Evolutionary conservation across 2,113 vertebrate genomes (phyloP).

Genomic region (Tyto alba): DNA sequence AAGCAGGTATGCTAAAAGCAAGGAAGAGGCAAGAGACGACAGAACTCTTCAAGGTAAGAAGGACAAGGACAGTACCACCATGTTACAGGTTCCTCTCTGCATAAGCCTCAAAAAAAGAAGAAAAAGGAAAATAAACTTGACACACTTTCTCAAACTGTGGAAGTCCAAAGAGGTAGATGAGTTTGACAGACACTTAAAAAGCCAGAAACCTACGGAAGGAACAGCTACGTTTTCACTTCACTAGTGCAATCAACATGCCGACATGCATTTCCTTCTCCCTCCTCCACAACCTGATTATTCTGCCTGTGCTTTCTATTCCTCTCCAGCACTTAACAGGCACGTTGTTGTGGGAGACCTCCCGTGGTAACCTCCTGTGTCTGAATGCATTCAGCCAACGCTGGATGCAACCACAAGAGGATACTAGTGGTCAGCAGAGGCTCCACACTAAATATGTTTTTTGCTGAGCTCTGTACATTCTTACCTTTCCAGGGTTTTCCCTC

Average conservation of each 20-base stretch:
- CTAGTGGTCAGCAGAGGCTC: not conserved
- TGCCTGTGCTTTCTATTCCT: not conserved
- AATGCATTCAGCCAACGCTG: not conserved
- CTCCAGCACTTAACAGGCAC: not conserved
- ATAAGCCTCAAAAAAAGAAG: not conserved
- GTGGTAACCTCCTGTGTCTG: not conserved
- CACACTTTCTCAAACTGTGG: not conserved
- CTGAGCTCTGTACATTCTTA: slow-evolving; percentile 58
- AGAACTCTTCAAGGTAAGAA: not conserved
- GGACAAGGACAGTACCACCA: not conserved
- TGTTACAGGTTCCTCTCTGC: not conserved
- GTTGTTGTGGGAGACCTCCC: not conserved
- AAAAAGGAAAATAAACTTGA: not conserved
- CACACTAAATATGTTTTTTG: not conserved
- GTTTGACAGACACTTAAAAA: not conserved
- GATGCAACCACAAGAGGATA: not conserved
- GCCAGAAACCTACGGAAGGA: not conserved
- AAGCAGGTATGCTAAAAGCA: not conserved
- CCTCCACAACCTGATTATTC: not conserved
- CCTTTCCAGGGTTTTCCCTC: slow-evolving; percentile 88
- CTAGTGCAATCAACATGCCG: not conserved
- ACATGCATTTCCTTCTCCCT: not conserved
- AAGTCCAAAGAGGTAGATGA: not conserved
- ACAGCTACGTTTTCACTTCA: not conserved
- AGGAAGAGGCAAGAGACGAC: not conserved